Percentiles rank a stretch among this genome's conserved stretches.
Evolutionary conservation across 1,140 invertebrate genomes (phyloP).

Genomic region (Oncopeltus fasciatus): DNA sequence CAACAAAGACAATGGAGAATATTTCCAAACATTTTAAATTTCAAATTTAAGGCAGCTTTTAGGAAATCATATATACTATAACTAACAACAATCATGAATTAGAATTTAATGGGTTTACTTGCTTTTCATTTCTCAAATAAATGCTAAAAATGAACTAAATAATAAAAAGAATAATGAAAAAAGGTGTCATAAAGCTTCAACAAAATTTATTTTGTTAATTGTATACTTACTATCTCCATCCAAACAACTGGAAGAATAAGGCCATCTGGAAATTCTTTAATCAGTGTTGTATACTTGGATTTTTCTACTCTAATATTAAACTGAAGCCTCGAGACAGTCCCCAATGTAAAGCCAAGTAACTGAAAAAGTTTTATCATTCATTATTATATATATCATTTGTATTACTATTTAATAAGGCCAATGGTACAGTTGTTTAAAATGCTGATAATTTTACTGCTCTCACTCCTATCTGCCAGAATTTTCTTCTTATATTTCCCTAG

Average conservation of each 20-base stretch:
- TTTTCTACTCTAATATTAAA: slow-evolving; percentile 25
- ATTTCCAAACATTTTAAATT: no score
- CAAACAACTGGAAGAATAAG: slow-evolving; percentile 24
- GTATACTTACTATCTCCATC: slow-evolving; percentile 25
- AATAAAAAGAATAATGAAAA: neutral
- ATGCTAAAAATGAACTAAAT: neutral
- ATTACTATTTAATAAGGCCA: no score
- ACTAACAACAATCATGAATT: neutral
- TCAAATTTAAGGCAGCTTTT: neutral
- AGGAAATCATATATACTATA: neutral
- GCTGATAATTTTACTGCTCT: no score
- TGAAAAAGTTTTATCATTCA: no score
- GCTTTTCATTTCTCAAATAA: neutral
- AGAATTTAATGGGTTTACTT: neutral
- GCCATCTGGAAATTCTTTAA: slow-evolving; percentile 21
- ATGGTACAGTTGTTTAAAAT: no score
- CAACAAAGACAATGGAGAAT: no score
- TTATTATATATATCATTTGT: no score
- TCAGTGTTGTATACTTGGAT: neutral
- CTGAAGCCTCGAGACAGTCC: slow-evolving; percentile 25
- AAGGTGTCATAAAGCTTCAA: neutral
- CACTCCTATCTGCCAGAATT: no score
- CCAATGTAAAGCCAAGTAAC: slow-evolving; percentile 25
- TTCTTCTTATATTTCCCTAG: no score
- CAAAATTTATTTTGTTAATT: neutral